Conservation (phyloP, 2,113 vertebrate genomes). For the Perca fluviatilis region DNA sequence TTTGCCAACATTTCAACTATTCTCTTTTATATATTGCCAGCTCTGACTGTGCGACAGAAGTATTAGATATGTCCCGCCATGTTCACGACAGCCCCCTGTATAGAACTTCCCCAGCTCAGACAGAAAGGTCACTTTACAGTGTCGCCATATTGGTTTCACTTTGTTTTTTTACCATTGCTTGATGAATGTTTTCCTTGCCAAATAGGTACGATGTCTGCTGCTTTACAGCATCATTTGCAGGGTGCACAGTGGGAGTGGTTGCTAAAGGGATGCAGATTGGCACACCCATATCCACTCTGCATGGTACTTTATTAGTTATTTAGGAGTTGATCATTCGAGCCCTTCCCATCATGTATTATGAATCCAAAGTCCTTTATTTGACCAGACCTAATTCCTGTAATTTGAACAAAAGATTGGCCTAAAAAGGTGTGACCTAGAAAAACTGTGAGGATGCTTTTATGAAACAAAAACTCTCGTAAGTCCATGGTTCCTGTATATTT, state of each 20-base stretch:
- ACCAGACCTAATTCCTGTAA: conserved; percentile 30
- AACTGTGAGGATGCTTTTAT: conserved; percentile 52
- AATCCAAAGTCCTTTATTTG: conserved; percentile 55
- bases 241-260: conserved; percentile 45
- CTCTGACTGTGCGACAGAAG: conserved; percentile 23
- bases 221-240: conserved; percentile 39
- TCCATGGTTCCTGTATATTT: conserved; percentile 77
- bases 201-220: conserved; percentile 77
- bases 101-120: conserved; percentile 37
- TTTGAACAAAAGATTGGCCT: conserved; percentile 31
- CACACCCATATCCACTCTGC: conserved; percentile 41
- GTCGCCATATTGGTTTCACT: conserved; percentile 61
- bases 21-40: neutral
- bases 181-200: conserved; percentile 79
- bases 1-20: neutral
- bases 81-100: conserved; percentile 11
- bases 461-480: conserved; percentile 31
- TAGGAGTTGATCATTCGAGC: conserved; percentile 38
- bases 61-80: conserved; percentile 4
- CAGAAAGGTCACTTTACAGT: conserved; percentile 57
- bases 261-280: conserved; percentile 57
- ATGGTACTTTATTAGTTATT: conserved; percentile 51
- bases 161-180: conserved; percentile 52
- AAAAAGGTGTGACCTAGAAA: neutral
- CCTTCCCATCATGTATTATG: conserved; percentile 49